Conservation (phyloP, 2,113 vertebrate genomes). For the Phocoena sinus region DNA sequence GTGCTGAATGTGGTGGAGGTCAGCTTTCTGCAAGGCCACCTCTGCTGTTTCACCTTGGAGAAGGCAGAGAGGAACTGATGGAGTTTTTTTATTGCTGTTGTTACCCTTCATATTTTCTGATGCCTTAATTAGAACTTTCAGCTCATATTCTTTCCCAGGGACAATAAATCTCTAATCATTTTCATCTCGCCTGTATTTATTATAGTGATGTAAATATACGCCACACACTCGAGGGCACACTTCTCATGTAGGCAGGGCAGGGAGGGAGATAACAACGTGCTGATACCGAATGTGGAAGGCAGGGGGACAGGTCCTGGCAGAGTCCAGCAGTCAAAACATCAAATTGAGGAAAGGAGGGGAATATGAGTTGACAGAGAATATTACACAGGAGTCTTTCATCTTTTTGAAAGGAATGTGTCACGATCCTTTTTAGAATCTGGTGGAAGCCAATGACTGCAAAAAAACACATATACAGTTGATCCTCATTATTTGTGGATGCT, state of each 20-base stretch:
- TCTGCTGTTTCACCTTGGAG: neutral
- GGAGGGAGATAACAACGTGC: neutral
- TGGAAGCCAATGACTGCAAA: neutral
- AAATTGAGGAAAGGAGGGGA: neutral
- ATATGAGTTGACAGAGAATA: neutral
- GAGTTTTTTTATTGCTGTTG: neutral
- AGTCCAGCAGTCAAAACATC: neutral
- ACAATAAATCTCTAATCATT: conserved; percentile 2
- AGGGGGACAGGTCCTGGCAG: neutral
- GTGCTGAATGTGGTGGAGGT: neutral
- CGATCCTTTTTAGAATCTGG: neutral
- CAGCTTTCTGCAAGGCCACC: neutral
- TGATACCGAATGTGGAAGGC: neutral
- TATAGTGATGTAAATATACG: neutral
- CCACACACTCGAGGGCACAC: neutral
- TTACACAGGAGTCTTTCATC: neutral
- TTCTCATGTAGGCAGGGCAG: neutral
- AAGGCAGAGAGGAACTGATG: neutral
- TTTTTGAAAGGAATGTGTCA: neutral
- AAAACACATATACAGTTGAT: neutral
- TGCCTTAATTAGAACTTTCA: neutral
- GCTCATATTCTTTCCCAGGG: neutral
- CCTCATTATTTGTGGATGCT: neutral
- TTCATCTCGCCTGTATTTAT: neutral
- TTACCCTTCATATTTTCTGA: neutral